Base-by-base conservation (phyloP, 1,140 invertebrate species). In the Globodera rostochiensis region DNA sequence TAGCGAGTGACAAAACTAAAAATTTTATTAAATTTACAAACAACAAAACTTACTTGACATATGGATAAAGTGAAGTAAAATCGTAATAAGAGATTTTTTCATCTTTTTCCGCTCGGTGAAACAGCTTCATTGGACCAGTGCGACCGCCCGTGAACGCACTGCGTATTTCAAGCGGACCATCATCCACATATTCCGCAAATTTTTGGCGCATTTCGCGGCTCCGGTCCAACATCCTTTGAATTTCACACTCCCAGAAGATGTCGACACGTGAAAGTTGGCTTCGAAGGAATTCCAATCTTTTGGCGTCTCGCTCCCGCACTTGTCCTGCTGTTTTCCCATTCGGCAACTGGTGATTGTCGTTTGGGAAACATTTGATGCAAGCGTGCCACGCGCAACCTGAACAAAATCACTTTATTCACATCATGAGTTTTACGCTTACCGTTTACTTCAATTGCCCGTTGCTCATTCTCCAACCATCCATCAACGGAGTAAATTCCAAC, bases 201-300 rank as follows among this genome's bases (percentile, higher is more conserved):
- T 45, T 74, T 21, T 74, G 15, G 7, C 50, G 15, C 46, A 78
- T 78, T 76, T 78, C 77, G 0, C 25, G 15, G 47, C 73, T 70
- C 19, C 25, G 21, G 4, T 75, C 47, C 15, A 78, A 15, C 77
- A 67, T 67, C 6, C 73, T 13, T 15, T 19, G 11, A 11, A 78
- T 78, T 8, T 78, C 77, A 50, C 77, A 78, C 60, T 78, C 77
- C 77, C 77, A 78, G 50, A 25, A 69, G 4, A 73, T 6, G 15
- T 78, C 50, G 5, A 78, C 25, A 0, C 57, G 50, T 13, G 25
- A 2, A 76, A 78, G 4, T 19, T 78, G 60, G 11, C 19, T 50
- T 11, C 57, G n/a, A 21, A 78, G 47, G 21, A 75, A 71, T 6
- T 77, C 21, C 7, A 66, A 8, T 11, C 76, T 6, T 8, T 77